These are phyloP conservation scores for Coelopa pilipes DNA, from an alignment of 2,888 invertebrate genomes.

Conservation along the genomic window DNA sequence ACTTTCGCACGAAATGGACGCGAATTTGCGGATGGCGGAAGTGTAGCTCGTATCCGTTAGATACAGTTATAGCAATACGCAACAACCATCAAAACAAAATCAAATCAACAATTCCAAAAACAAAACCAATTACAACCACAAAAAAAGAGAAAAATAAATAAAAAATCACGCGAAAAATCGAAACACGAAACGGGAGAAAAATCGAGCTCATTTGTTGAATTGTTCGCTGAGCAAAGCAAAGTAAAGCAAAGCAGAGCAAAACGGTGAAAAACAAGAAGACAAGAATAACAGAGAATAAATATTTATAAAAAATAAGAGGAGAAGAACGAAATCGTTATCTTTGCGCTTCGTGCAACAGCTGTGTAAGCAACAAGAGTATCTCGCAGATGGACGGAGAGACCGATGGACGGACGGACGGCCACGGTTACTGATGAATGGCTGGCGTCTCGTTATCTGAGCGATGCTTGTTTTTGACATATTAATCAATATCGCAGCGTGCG, in stretches of 20 bases:
- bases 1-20: slow-evolving; percentile 33
- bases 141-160: not conserved
- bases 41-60: slow-evolving; percentile 1
- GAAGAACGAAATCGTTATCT: slow-evolving; percentile 4
- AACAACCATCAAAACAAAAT: slow-evolving; percentile 21
- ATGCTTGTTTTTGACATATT: slow-evolving; percentile 18
- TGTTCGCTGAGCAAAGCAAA: slow-evolving; percentile 20
- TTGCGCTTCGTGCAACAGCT: slow-evolving; percentile 21
- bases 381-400: slow-evolving; percentile 5
- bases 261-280: too few species aligned
- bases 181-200: not conserved
- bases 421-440: not conserved
- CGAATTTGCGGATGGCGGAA: slow-evolving; percentile 9
- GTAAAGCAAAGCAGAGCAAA: too few species aligned
- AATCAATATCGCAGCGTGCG: slow-evolving; percentile 26
- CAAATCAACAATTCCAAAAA: slow-evolving; percentile 1
- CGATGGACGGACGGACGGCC: not conserved
- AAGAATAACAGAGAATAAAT: too few species aligned
- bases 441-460: slow-evolving; percentile 5
- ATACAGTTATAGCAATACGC: not conserved
- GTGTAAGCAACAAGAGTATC: slow-evolving; percentile 3
- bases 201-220: slow-evolving; percentile 1
- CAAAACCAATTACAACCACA: not conserved
- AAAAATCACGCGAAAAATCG: not conserved
- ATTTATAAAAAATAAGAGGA: too few species aligned